Base-by-base conservation (phyloP, 2,113 vertebrate genomes). In the Blennius ocellaris region DNA sequence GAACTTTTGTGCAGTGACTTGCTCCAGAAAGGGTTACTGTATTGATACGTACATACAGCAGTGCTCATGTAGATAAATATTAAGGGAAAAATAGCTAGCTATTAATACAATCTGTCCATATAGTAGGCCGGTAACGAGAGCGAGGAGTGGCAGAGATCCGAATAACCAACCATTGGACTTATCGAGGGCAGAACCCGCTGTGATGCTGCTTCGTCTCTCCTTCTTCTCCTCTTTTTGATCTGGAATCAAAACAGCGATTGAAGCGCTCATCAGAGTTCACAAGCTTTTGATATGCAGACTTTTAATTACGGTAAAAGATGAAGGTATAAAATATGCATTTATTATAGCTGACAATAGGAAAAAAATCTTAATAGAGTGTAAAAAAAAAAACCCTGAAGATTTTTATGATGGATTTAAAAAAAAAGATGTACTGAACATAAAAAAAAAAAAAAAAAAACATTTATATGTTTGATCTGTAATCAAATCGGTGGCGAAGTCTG, bases 201-300 rank as follows among this genome's bases (percentile, higher is more conserved):
- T 76, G 80, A 91, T 80, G 87, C 76, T 89, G 81, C 83, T 85
- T 6, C 84, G 68, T 76, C 84, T 87, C 84, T 91, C 91, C 74
- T 90, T 87, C 80, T 83, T 91, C 84, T 92, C 90, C 62, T 92
- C 91, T 73, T 91, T 92, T 62, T 87, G 89, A 87, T 92, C 90
- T 92, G 87, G 53, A 90, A 90, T 83, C 65, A 89, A 76, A 85
- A 73, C 17, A 10, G 64, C 40, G 69, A 85, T 81, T 82, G 54
- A 79, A 81, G 30, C 1, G 37, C 62, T 77, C 83, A 77, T 77
- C 70, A 60, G 70, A 67, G 71, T 62, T 45, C 55, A 17, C 52
- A 17, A 68, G 73, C 61, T 47, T 12, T 63, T 69, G 58, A 83
- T 57, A 73, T 10, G 37, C 69, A 83, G 36, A 59, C 52, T 53